Evolutionary conservation across 2,888 invertebrate species (phyloP), one percentile per base, ranked within the genome.

Genomic region (Nebria brevicollis): DNA sequence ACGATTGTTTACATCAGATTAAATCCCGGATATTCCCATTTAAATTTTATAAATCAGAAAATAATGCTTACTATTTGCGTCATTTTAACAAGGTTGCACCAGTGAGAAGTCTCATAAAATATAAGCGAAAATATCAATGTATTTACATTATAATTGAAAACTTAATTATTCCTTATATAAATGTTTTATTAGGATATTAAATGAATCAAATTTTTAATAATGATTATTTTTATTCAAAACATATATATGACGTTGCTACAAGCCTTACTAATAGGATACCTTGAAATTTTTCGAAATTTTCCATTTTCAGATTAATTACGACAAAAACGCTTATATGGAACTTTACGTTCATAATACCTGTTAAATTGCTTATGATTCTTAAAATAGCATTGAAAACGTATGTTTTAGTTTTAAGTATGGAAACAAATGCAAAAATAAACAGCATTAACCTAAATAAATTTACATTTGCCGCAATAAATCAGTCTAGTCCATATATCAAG

Each of bases 61-160:
- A 34, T 72, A 26, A 43, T 68, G 34, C 5, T 5, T 34, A 42
- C 65, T 72, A 54, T 54, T 78, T 72, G 66, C 64, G 78, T 66
- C 13, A 70, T 70, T 70, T 73, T 72, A 78, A 78, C 78, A 78
- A 78, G 78, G 78, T 25, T 78, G 64, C 54, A 65, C 73, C 78
- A 78, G 73, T 73, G 78, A 73, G 66, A 72, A 78, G 78, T 78
- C 78, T 73, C 25, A 25, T 70, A 20, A 70, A 70, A 20, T 70
- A 20, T 15, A 70, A 5, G 34, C 70, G 4, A 11, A 68, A 8
- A 10, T 70, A 26, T 34, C 2, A 26, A 70, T 70, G 20, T 20
- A n/a, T 26, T 70, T 26, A 2, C 70, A 70, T n/a, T 70, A 70
- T 13, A 6, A 54, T 11, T 54, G 34, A 34, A 54, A 54, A 13